Base-by-base conservation (phyloP, 2,888 invertebrate genomes). In the Epirrhoe alternata region DNA sequence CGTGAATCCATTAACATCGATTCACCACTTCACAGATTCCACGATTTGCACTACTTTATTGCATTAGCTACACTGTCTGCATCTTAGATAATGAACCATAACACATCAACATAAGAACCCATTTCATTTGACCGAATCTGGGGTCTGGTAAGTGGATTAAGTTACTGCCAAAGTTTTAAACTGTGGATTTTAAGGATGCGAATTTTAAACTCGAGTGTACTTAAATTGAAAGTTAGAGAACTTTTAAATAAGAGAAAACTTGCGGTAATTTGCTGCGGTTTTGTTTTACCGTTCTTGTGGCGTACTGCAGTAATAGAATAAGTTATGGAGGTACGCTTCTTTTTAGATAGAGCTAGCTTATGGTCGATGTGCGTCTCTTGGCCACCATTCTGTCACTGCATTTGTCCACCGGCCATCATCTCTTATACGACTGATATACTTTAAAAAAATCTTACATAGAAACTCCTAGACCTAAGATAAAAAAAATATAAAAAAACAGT, bases 1-100 rank as follows among this genome's bases (percentile, higher is more conserved):
- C 35, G 60, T 14, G 52, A 64, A 66, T 64, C 51, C 59, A 68
- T 70, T 77, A 68, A 61, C 65, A 70, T 61, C 55, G 61, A 64
- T 70, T 66, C 58, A 70, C 64, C 55, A 55, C 61, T 70, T 66
- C 55, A 59, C 55, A 52, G 61, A 59, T 64, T 61, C 55, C 56
- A 31, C 55, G 42, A 52, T 57, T 64, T 51, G 24, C 59, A 51
- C 59, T 52, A 55, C 35, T 54, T 68, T 47, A 55, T 38, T 61
- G 54, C 50, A 51, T 65, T 60, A 33, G 56, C 56, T 47, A 33
- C 45, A 51, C 51, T 5, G 24, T 30, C 33, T 24, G 24, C n/a
- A 16, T 31, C n/a, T 17, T n/a, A 31, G 8, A 45, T 45, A 55
- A 12, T 50, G 17, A 45, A 31, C 60, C 54, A 16, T 61, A 61